phyloP scores from a whole-genome alignment of 92 coral and sea anemone genomes.

The Blastomussa wellsi region DNA sequence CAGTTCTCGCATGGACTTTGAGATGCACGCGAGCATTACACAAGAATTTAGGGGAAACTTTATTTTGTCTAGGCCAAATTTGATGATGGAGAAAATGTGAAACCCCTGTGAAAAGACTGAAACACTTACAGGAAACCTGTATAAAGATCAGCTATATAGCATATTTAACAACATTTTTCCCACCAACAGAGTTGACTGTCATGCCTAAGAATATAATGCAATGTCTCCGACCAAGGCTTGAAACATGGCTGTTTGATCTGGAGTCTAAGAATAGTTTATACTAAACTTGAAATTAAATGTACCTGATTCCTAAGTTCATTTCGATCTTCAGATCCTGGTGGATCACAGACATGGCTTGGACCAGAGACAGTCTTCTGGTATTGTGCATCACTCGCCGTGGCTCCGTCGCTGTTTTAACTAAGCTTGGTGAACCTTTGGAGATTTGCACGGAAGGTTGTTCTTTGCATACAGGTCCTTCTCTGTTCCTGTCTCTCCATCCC shows the following conservation, averaged over 20 bases:
- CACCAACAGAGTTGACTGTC: neutral
- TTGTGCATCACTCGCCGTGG: conserved; percentile 89
- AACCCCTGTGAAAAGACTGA: too few relatives aligned
- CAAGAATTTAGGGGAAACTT: too few relatives aligned
- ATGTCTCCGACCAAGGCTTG: neutral
- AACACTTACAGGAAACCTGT: too few relatives aligned
- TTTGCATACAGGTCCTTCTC: conserved; percentile 78
- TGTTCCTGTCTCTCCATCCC: conserved; percentile 90
- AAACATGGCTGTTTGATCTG: neutral
- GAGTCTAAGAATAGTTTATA: neutral
- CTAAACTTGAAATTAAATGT: neutral
- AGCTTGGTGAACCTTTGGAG: conserved; percentile 87
- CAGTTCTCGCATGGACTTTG: too few relatives aligned
- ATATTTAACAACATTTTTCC: too few relatives aligned
- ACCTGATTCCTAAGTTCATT: neutral
- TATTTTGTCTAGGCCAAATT: too few relatives aligned
- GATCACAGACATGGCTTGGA: conserved; percentile 93
- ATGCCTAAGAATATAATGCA: neutral
- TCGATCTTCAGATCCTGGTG: conserved; percentile 79
- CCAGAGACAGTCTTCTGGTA: conserved; percentile 81
- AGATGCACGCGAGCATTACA: too few relatives aligned
- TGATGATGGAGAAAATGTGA: too few relatives aligned
- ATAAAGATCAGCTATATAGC: too few relatives aligned
- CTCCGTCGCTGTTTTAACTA: conserved; percentile 77
- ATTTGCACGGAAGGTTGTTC: conserved; percentile 76